phyloP scores from a whole-genome alignment of 2,888 invertebrate genomes.

The Campoplex capitator region DNA sequence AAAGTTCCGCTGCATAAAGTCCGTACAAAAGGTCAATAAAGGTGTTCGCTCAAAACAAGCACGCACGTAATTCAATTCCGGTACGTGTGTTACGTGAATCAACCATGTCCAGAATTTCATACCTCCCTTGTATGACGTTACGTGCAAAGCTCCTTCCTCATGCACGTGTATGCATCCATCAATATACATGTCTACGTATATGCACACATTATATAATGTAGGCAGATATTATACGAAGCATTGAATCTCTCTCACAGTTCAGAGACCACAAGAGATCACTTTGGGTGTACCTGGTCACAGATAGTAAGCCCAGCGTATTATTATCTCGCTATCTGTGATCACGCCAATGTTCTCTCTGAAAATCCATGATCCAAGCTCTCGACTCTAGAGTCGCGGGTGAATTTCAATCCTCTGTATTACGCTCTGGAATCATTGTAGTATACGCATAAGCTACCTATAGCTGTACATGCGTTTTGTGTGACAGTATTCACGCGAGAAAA shows the following conservation, averaged over 20 bases:
- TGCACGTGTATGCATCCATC: neutral
- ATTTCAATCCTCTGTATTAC: constrained; percentile 5
- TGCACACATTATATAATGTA: neutral
- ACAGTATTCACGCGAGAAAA: neutral
- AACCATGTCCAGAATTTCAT: constrained; percentile 8
- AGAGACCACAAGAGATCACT: constrained; percentile 7
- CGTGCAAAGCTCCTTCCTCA: neutral
- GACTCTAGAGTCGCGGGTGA: neutral
- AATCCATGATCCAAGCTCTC: constrained; percentile 39
- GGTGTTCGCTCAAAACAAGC: neutral
- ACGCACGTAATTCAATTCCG: constrained; percentile 16
- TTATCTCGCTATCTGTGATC: constrained; percentile 55
- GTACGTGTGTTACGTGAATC: constrained; percentile 1
- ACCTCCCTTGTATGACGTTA: neutral
- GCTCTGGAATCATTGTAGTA: neutral
- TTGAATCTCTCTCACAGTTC: constrained; percentile 7
- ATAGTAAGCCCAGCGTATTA: constrained; percentile 34
- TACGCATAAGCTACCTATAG: neutral
- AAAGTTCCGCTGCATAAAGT: neutral
- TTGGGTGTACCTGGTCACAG: constrained; percentile 4
- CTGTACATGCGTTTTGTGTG: neutral
- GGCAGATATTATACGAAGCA: neutral
- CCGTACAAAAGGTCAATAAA: neutral
- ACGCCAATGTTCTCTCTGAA: constrained; percentile 34
- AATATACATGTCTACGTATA: neutral